Conservation (phyloP, 2,113 vertebrate genomes). For the Colossoma macropomum region DNA sequence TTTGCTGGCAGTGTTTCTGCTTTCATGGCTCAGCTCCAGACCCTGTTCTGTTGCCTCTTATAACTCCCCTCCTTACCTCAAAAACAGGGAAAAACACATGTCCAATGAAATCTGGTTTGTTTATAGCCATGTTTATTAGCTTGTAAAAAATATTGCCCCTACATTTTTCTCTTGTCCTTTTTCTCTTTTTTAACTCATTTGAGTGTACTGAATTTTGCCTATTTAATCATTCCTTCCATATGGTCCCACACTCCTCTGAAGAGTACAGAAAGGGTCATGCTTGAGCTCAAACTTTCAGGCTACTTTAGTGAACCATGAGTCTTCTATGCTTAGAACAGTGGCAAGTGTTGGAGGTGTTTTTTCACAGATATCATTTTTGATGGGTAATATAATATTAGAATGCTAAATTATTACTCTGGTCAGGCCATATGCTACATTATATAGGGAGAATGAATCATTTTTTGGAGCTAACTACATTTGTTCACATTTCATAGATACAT, state of each 20-base stretch:
- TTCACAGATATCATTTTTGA: too few species aligned
- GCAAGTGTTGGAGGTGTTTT: too few species aligned
- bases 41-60: not conserved
- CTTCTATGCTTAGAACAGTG: too few species aligned
- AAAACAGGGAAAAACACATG: slow-evolving; percentile 18
- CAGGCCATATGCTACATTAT: too few species aligned
- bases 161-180: not conserved
- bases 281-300: slow-evolving; percentile 1
- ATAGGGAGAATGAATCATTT: too few species aligned
- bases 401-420: too few species aligned
- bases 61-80: not conserved
- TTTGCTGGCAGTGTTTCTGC: not conserved
- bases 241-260: not conserved
- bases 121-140: slow-evolving; percentile 1
- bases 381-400: too few species aligned
- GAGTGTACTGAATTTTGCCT: slow-evolving; percentile 20
- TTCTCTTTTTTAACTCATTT: not conserved
- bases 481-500: too few species aligned
- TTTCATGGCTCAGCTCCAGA: not conserved
- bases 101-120: slow-evolving; percentile 5
- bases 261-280: not conserved
- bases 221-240: not conserved
- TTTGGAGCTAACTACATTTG: too few species aligned
- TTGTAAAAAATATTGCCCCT: slow-evolving; percentile 12
- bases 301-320: not conserved